Conservation (phyloP, 23 tunicate species). For the Phallusia fumigata region DNA sequence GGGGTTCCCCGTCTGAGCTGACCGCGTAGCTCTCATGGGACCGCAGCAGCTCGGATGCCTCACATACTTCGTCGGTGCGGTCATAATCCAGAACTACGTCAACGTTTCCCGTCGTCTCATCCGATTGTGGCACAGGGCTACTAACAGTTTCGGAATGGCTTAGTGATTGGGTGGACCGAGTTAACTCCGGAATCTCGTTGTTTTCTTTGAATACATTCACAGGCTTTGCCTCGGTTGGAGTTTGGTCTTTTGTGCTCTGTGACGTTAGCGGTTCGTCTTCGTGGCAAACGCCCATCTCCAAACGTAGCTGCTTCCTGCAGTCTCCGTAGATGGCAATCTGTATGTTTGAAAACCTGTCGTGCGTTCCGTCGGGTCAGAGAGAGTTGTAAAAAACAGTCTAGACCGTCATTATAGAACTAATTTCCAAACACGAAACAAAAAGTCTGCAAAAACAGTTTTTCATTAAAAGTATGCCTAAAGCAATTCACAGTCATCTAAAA, state of each 20-base stretch:
- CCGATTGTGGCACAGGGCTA: background rate
- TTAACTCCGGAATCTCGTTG: background rate
- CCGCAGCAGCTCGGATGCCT: conserved; percentile 3
- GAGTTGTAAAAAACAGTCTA: background rate
- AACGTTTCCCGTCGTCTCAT: background rate
- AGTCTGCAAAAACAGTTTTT: no score
- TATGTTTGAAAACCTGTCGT: no score
- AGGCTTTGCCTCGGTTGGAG: background rate
- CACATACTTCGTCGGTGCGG: background rate
- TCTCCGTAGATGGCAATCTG: no score
- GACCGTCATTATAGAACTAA: background rate
- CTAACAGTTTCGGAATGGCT: background rate
- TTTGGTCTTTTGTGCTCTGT: background rate
- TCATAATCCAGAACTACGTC: background rate
- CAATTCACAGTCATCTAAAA: no score
- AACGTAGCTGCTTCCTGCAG: background rate
- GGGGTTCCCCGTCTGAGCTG: background rate
- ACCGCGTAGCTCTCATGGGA: conserved; percentile 1
- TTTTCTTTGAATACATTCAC: background rate
- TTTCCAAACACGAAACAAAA: no score
- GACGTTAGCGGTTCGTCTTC: background rate
- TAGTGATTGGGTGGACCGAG: background rate
- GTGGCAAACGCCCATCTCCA: background rate
- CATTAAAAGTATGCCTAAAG: no score
- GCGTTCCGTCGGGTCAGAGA: background rate